phyloP scores from a whole-genome alignment of 2,888 invertebrate species.

The Pterostichus niger region DNA sequence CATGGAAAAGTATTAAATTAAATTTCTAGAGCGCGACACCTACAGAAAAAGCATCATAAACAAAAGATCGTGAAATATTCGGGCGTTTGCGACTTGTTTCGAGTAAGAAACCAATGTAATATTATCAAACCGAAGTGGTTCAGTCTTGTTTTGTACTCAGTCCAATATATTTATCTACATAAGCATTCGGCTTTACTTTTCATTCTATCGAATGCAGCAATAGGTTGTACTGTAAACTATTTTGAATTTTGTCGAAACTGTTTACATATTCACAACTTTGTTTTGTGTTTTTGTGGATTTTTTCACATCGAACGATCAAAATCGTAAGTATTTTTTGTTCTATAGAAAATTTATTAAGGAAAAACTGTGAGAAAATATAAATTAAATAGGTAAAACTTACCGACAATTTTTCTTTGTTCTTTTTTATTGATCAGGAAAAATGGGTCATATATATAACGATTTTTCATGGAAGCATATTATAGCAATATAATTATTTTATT shows the following conservation, averaged over 20 bases:
- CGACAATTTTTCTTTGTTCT: constrained; percentile 12
- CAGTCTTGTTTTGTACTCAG: constrained; percentile 23
- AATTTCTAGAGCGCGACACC: not conserved
- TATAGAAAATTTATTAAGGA: not conserved
- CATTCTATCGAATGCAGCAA: constrained; percentile 32
- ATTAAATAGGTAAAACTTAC: not conserved
- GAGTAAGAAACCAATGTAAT: not conserved
- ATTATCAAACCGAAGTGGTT: constrained; percentile 31
- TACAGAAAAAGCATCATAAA: constrained; percentile 1
- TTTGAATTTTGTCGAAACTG: constrained; percentile 2
- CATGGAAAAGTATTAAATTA: constrained; percentile 4
- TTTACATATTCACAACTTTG: not conserved
- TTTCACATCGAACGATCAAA: no score
- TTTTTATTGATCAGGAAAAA: not conserved
- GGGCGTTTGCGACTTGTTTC: not conserved
- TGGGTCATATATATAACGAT: no score
- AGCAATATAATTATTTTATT: no score
- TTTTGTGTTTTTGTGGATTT: constrained; percentile 13
- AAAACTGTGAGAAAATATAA: not conserved
- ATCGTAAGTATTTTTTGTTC: not conserved
- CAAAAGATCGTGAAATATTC: constrained; percentile 16
- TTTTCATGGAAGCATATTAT: no score
- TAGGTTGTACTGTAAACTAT: constrained; percentile 30
- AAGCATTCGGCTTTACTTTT: constrained; percentile 30
- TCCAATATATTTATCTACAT: constrained; percentile 62